Percentiles rank a stretch among this genome's conserved stretches.
phyloP scores from a whole-genome alignment of 2,113 vertebrate species.

The Elachura formosa region DNA sequence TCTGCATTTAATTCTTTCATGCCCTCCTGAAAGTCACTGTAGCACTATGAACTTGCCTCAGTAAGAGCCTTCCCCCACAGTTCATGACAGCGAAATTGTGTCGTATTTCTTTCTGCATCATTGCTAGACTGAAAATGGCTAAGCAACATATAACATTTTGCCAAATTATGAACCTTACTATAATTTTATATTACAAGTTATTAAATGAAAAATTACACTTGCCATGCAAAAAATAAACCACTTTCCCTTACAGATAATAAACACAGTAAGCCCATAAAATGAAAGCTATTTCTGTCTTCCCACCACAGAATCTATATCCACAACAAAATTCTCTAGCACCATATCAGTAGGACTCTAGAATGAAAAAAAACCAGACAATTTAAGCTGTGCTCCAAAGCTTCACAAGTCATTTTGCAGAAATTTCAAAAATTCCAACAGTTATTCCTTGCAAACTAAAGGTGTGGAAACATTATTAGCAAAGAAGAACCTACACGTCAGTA shows the following conservation, averaged over 20 bases:
- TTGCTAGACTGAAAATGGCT: background rate
- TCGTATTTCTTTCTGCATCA: background rate
- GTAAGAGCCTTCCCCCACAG: background rate
- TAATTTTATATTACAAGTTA: background rate
- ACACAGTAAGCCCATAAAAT: fast-evolving
- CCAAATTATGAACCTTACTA: background rate
- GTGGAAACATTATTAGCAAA: background rate
- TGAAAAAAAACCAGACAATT: background rate
- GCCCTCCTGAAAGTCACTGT: background rate
- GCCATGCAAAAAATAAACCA: background rate
- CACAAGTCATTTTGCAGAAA: background rate
- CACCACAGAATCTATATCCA: background rate
- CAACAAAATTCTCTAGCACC: background rate
- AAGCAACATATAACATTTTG: background rate
- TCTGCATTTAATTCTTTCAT: background rate
- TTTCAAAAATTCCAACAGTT: background rate
- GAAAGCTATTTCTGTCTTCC: background rate
- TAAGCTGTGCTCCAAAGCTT: background rate
- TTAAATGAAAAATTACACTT: background rate
- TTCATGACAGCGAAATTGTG: background rate
- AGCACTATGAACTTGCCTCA: background rate
- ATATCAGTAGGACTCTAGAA: background rate
- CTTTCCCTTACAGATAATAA: background rate
- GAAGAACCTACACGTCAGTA: background rate
- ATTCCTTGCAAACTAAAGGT: background rate